Evolutionary conservation across 1,140 invertebrate species (phyloP).

Genomic region (Drosophila virilis): DNA sequence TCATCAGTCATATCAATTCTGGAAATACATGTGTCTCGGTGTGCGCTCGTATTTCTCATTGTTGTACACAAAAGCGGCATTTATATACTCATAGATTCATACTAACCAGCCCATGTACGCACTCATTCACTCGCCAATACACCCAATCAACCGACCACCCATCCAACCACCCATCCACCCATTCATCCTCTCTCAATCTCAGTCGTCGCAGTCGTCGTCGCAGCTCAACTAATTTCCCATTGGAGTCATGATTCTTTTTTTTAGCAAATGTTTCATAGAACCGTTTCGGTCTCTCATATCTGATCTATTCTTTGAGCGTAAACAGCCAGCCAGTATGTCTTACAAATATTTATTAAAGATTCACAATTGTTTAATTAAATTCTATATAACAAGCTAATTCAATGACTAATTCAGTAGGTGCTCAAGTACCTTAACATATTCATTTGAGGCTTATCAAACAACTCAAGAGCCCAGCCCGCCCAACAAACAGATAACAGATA

Average conservation of each 20-base stretch:
- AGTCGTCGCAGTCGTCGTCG: neutral
- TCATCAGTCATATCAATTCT: conserved; percentile 68
- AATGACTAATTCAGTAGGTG: neutral
- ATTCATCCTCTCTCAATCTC: neutral
- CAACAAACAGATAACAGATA: neutral
- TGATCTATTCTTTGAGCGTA: neutral
- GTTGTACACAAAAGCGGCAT: conserved; percentile 27
- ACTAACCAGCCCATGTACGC: neutral
- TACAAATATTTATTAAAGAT: conserved; percentile 11
- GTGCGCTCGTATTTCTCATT: conserved; percentile 32
- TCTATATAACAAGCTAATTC: neutral
- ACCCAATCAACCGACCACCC: neutral
- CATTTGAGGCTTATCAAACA: conserved; percentile 1
- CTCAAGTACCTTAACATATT: neutral
- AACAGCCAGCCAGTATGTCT: neutral
- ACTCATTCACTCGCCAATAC: neutral
- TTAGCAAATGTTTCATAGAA: neutral
- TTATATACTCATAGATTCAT: conserved; percentile 10
- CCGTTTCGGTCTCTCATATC: conserved; percentile 1
- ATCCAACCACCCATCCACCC: neutral
- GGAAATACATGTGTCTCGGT: conserved; percentile 61
- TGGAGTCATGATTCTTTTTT: neutral
- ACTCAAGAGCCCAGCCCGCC: neutral
- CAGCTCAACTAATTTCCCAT: neutral
- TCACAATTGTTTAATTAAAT: conserved; percentile 2